phyloP scores from a whole-genome alignment of 2,113 vertebrate genomes.

The Cariama cristata region DNA sequence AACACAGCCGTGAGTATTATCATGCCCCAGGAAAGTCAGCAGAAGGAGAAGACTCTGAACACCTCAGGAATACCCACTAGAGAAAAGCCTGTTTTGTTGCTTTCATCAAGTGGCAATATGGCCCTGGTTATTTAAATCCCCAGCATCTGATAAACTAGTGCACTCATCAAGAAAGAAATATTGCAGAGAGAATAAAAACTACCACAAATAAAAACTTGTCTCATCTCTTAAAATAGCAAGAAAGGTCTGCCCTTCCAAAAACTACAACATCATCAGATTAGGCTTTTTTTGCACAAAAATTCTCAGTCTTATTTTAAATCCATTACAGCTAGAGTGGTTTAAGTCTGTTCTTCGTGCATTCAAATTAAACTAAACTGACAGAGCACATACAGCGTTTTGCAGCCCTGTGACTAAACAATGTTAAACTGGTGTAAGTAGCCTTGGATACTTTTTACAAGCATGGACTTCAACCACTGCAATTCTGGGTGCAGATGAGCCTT shows the following conservation, averaged over 20 bases:
- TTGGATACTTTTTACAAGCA: not conserved
- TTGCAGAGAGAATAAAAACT: not conserved
- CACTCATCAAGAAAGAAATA: not conserved
- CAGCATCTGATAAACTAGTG: not conserved
- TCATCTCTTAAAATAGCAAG: not conserved
- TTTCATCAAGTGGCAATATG: not conserved
- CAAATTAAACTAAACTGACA: not conserved
- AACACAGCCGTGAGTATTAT: not conserved
- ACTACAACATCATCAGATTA: not conserved
- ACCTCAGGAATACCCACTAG: not conserved
- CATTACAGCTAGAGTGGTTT: not conserved
- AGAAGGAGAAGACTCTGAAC: not conserved
- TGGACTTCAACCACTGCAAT: not conserved
- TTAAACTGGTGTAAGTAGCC: not conserved
- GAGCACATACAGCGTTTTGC: not conserved
- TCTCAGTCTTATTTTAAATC: conserved; percentile 8
- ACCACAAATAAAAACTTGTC: not conserved
- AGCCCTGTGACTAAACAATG: not conserved
- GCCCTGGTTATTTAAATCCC: not conserved
- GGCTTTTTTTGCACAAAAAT: not conserved
- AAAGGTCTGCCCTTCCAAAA: not conserved
- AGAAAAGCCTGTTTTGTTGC: not conserved
- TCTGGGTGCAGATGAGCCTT: not conserved
- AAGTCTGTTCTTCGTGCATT: not conserved
- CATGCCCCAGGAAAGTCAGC: not conserved